Evolutionary conservation across 1,140 invertebrate species (phyloP).

Genomic region (Teleogryllus occipitalis): DNA sequence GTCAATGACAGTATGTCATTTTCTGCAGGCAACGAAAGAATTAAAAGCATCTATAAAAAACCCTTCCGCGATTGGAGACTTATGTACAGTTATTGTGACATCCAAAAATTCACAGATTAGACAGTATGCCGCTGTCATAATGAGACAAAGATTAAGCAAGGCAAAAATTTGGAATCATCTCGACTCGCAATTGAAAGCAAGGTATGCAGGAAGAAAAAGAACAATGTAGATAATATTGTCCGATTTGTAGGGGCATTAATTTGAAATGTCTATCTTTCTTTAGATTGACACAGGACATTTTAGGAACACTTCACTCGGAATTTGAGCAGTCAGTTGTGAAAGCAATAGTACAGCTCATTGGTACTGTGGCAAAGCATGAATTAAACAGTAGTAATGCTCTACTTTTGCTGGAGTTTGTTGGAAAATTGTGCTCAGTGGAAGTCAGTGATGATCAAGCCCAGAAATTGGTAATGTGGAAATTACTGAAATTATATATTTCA

Average conservation of each 20-base stretch:
- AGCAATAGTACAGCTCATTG: conserved; percentile 55
- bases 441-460: no score
- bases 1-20: conserved; percentile 15
- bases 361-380: conserved; percentile 62
- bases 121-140: conserved; percentile 56
- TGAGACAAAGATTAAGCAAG: conserved; percentile 51
- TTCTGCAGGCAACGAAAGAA: conserved; percentile 50
- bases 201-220: no score
- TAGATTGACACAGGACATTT: conserved; percentile 50
- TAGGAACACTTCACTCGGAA: conserved; percentile 50
- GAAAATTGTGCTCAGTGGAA: no score
- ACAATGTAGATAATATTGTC: no score
- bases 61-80: conserved; percentile 44
- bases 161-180: conserved; percentile 47
- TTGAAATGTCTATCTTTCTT: conserved; percentile 23
- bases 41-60: conserved; percentile 53
- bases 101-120: conserved; percentile 50
- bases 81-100: conserved; percentile 49
- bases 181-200: no score
- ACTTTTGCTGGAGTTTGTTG: background rate
- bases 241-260: no score
- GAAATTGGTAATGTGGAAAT: no score
- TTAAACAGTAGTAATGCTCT: conserved; percentile 36
- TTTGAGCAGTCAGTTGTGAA: conserved; percentile 53
- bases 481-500: no score